phyloP scores from a whole-genome alignment of 1,140 invertebrate species.

The Argopecten irradians region DNA sequence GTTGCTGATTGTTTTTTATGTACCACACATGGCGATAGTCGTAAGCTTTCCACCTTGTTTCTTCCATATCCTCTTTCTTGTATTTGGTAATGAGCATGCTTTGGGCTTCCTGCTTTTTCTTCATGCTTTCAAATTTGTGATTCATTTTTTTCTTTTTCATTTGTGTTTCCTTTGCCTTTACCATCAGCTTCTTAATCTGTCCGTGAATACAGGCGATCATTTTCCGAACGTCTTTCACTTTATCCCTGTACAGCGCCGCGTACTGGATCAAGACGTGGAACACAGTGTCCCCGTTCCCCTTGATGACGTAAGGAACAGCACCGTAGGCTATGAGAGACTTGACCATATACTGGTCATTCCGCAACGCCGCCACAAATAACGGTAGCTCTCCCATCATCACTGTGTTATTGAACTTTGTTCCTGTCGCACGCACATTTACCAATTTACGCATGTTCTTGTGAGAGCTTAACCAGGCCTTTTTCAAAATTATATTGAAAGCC shows the following conservation, averaged over 20 bases:
- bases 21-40: slow-evolving; percentile 50
- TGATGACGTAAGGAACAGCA: slow-evolving; percentile 47
- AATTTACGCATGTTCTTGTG: slow-evolving; percentile 25
- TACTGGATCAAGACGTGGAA: slow-evolving; percentile 63
- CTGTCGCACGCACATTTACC: slow-evolving; percentile 52
- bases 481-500: slow-evolving; percentile 48
- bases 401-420: slow-evolving; percentile 57
- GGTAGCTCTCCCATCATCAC: slow-evolving; percentile 68
- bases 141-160: not conserved
- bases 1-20: slow-evolving; percentile 55
- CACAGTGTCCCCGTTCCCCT: slow-evolving; percentile 59
- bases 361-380: slow-evolving; percentile 61
- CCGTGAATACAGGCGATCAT: slow-evolving; percentile 52
- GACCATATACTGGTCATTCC: slow-evolving; percentile 55
- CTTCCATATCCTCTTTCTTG: not conserved
- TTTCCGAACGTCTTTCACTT: slow-evolving; percentile 48
- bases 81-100: not conserved
- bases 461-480: not conserved
- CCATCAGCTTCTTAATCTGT: not conserved
- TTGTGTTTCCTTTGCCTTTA: not conserved
- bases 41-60: not conserved
- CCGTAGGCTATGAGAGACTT: slow-evolving; percentile 54
- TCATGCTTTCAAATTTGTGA: not conserved
- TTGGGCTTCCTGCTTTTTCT: not conserved
- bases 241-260: slow-evolving; percentile 59